These are phyloP conservation scores for Leucoraja erinaceus DNA, from an alignment of 2,113 vertebrate genomes.

Conservation along the genomic window DNA sequence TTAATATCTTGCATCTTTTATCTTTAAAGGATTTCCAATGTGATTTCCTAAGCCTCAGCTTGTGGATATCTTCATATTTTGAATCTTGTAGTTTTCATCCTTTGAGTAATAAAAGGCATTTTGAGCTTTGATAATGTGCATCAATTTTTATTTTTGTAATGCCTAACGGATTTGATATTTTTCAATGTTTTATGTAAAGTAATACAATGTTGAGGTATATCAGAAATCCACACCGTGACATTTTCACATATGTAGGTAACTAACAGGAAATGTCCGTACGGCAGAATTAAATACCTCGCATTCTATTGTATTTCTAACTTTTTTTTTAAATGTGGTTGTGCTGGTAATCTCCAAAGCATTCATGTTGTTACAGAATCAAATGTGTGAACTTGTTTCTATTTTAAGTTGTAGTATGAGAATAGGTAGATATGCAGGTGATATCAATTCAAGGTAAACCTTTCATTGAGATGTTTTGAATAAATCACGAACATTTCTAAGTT, in stretches of 20 bases:
- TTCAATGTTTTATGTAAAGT: neutral
- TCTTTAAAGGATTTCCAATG: slow-evolving; percentile 29
- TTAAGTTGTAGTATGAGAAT: neutral
- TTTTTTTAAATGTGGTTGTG: neutral
- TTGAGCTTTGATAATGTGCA: slow-evolving; percentile 13
- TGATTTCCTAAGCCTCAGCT: neutral
- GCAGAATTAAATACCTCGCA: neutral
- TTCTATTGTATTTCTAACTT: neutral
- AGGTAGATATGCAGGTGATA: neutral
- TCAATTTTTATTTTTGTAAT: neutral
- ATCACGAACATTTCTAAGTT: neutral
- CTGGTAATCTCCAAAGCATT: too few relatives aligned
- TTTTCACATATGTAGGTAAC: neutral
- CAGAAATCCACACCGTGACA: neutral
- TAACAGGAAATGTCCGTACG: neutral
- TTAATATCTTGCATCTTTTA: slow-evolving; percentile 25
- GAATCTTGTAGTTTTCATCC: slow-evolving; percentile 4
- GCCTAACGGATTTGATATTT: neutral
- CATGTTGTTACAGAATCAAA: neutral
- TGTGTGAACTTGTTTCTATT: neutral
- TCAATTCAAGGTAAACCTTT: neutral
- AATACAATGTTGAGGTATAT: neutral
- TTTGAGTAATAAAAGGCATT: neutral
- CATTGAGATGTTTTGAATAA: neutral
- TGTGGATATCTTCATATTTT: neutral